Evolutionary conservation across 2,797 vertebrate genomes (phyloP), one percentile per base, ranked within the genome.

Genomic region (Premnoplex brunnescens): DNA sequence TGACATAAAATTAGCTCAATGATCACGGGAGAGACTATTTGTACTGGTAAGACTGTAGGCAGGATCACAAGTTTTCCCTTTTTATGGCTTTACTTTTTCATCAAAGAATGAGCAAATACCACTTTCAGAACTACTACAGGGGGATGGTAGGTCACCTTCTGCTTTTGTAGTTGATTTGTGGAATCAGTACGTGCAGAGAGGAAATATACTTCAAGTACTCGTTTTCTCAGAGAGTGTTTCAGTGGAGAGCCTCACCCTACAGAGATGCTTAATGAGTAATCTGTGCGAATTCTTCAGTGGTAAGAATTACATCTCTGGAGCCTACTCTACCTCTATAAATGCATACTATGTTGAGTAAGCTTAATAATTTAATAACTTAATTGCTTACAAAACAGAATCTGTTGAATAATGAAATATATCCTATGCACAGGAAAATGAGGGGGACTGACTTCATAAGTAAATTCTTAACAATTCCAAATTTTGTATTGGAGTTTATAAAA

Each of bases 261-360:
- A 71, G 88, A 78, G 75, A 54, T 75, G 81, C 39, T 56, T n/a
- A 54, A 21, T 80, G 69, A 46, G 51, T 81, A 75, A 23, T 75
- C 62, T 72, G n/a, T 83, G 67, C 1, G 7, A 43, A 21, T 77
- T 77, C 36, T 77, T 66, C 87, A 69, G 64, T 78, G 68, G 19
- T 68, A 62, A 60, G 58, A 89, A 78, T 63, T 66, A 14, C 28
- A 76, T 84, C 85, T 83, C 87, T 88, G 87, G 74, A 93, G 44
- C 43, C 69, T 89, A 71, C 60, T 94, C 88, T 93, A 89, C 89
- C 91, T 95, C 87, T 92, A 6, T n/a, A 89, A 89, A 56, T 62
- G 44, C 30, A 6, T 76, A 39, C 69, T 77, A 13, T 88, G 66
- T 77, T 67, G 75, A 60, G 60, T 56, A n/a, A 92, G 62, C 36